These are phyloP conservation scores for Nymphicus hollandicus DNA, from an alignment of 2,113 vertebrate species.

Conservation along the genomic window DNA sequence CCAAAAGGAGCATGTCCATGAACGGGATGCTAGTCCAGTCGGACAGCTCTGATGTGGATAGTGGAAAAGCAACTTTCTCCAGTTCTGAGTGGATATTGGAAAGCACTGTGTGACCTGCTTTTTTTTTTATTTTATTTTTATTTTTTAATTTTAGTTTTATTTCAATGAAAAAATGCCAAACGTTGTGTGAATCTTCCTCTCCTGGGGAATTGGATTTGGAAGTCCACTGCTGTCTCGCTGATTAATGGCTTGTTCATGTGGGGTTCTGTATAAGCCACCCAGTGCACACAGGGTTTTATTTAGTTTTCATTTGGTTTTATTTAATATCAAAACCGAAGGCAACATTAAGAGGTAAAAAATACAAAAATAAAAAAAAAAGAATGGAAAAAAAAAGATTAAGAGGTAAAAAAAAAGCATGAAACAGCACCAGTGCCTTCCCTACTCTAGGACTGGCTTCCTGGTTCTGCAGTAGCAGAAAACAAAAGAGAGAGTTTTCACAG, in stretches of 20 bases:
- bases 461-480: slow-evolving; percentile 65
- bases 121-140: slow-evolving; percentile 29
- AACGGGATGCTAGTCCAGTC: slow-evolving; percentile 83
- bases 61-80: slow-evolving; percentile 79
- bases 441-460: slow-evolving; percentile 73
- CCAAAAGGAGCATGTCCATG: slow-evolving; percentile 91
- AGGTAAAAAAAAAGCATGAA: slow-evolving; percentile 69
- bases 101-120: slow-evolving; percentile 86
- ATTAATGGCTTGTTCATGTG: slow-evolving; percentile 64
- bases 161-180: slow-evolving; percentile 48
- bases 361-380: not conserved
- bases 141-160: slow-evolving; percentile 30
- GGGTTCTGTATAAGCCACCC: slow-evolving; percentile 43
- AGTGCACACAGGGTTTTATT: slow-evolving; percentile 38
- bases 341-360: slow-evolving; percentile 29
- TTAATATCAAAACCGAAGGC: slow-evolving; percentile 46
- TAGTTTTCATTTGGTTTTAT: slow-evolving; percentile 30
- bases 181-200: slow-evolving; percentile 51
- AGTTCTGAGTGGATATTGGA: slow-evolving; percentile 93
- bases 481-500: slow-evolving; percentile 76
- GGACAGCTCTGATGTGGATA: slow-evolving; percentile 64
- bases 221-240: slow-evolving; percentile 71
- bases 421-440: slow-evolving; percentile 86
- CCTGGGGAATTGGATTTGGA: slow-evolving; percentile 62
- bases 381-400: not conserved